phyloP scores from a whole-genome alignment of 2,888 invertebrate species.

The Digitonthophagus gazella region DNA sequence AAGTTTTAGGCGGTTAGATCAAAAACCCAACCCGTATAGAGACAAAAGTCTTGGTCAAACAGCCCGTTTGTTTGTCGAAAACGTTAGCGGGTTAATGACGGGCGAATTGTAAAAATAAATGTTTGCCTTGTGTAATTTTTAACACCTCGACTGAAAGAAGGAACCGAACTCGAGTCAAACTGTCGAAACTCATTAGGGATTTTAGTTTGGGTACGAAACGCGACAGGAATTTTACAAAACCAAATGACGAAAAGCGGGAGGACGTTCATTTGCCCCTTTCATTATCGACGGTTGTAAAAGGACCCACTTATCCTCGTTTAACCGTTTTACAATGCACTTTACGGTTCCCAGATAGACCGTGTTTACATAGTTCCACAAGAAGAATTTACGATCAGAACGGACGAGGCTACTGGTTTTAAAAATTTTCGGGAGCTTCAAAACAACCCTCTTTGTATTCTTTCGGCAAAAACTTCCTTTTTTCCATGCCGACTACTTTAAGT shows the following conservation, averaged over 20 bases:
- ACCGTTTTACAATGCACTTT: neutral
- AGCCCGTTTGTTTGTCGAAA: constrained; percentile 19
- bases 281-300: neutral
- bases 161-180: too few relatives aligned
- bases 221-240: too few relatives aligned
- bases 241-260: too few relatives aligned
- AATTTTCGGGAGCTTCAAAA: neutral
- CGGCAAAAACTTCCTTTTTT: neutral
- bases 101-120: constrained; percentile 28
- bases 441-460: neutral
- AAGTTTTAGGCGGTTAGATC: constrained; percentile 25
- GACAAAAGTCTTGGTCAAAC: constrained; percentile 28
- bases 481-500: neutral
- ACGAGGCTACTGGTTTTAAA: neutral
- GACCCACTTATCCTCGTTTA: neutral
- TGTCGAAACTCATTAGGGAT: too few relatives aligned
- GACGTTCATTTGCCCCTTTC: neutral
- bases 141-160: constrained; percentile 17
- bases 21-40: constrained; percentile 27
- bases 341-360: neutral
- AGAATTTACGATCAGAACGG: neutral
- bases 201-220: too few relatives aligned
- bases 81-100: constrained; percentile 26
- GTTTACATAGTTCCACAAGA: neutral
- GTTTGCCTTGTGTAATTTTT: constrained; percentile 27